Conservation (phyloP, 2,888 invertebrate genomes). For the Agrilus mali region DNA sequence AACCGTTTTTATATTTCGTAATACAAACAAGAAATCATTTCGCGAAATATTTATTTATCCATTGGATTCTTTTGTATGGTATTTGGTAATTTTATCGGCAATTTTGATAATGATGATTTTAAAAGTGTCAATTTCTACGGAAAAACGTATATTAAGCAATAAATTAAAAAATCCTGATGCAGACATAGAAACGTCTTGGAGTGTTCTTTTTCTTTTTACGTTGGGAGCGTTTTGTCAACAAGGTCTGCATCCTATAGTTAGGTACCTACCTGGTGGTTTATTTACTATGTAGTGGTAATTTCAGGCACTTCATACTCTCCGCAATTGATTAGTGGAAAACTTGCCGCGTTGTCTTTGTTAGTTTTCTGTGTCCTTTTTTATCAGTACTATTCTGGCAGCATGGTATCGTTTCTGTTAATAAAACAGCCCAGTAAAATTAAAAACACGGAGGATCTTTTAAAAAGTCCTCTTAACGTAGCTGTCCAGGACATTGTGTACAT, state of each 20-base stretch:
- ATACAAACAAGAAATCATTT: constrained; percentile 17
- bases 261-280: neutral
- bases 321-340: constrained; percentile 19
- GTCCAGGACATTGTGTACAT: constrained; percentile 39
- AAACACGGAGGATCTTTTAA: constrained; percentile 37
- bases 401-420: constrained; percentile 43
- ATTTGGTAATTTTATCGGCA: constrained; percentile 25
- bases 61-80: constrained; percentile 33
- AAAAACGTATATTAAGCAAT: constrained; percentile 23
- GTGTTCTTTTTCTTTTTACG: constrained; percentile 31
- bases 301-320: constrained; percentile 21
- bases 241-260: constrained; percentile 7
- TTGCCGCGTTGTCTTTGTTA: constrained; percentile 22
- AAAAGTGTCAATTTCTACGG: constrained; percentile 27
- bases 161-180: constrained; percentile 11
- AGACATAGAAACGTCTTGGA: constrained; percentile 34
- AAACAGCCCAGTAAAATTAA: constrained; percentile 39
- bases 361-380: constrained; percentile 35
- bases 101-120: constrained; percentile 29
- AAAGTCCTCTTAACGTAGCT: constrained; percentile 38
- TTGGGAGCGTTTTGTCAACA: constrained; percentile 15
- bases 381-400: constrained; percentile 47
- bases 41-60: constrained; percentile 38
- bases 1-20: constrained; percentile 23
- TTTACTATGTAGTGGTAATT: too few relatives aligned